Evolutionary conservation across 2,797 vertebrate species (phyloP).

Genomic region (Pangasius macronema): DNA sequence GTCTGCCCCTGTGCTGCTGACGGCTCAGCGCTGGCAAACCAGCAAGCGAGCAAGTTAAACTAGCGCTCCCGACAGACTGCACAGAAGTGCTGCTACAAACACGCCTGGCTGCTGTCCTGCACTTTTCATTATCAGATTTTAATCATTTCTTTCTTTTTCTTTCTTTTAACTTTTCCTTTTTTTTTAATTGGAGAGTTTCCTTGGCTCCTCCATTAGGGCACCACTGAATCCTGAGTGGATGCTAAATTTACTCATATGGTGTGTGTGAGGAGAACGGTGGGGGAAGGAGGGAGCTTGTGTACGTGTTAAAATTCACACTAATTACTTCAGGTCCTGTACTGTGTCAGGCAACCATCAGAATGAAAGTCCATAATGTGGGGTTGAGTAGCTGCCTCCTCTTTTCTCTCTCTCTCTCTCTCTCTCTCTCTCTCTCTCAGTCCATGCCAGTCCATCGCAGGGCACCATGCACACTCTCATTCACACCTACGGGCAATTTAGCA

Average conservation of each 20-base stretch:
- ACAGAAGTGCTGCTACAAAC: slow-evolving; percentile 21
- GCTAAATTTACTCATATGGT: slow-evolving; percentile 21
- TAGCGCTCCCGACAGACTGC: slow-evolving; percentile 10
- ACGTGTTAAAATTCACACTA: slow-evolving; percentile 55
- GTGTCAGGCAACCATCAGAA: slow-evolving; percentile 69
- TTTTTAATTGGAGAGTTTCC: slow-evolving; percentile 17
- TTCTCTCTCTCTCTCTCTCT: slow-evolving; percentile 58
- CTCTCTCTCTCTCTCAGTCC: background rate
- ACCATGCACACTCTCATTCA: background rate
- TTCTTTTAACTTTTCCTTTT: slow-evolving; percentile 15
- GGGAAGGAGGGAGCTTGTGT: background rate
- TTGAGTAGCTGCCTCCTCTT: slow-evolving; percentile 52
- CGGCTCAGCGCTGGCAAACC: slow-evolving; percentile 38
- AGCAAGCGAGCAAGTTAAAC: slow-evolving; percentile 37
- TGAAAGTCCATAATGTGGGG: slow-evolving; percentile 62
- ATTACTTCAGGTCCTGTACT: slow-evolving; percentile 61
- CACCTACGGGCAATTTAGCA: background rate
- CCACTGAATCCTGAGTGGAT: slow-evolving; percentile 14
- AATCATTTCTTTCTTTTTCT: background rate
- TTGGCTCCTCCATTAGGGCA: background rate
- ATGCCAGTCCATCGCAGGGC: background rate
- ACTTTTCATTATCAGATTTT: slow-evolving; percentile 1
- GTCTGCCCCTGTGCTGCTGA: slow-evolving; percentile 25
- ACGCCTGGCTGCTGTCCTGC: slow-evolving; percentile 15
- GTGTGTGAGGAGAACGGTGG: background rate